These are phyloP conservation scores for Aeoliscus strigatus DNA, from an alignment of 2,797 vertebrate species.

Conservation along the genomic window DNA sequence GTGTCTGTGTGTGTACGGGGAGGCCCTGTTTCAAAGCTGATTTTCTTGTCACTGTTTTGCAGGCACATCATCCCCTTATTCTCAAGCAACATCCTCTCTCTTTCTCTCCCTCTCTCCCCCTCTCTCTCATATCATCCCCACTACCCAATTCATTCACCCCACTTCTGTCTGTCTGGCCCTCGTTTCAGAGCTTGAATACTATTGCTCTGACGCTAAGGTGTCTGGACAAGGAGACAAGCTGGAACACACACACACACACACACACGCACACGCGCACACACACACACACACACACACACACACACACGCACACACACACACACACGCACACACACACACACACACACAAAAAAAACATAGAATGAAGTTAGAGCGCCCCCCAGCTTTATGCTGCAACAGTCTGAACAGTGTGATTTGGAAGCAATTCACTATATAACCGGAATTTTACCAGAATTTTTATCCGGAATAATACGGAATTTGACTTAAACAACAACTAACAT, in stretches of 20 bases:
- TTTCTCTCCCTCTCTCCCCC: slow-evolving; percentile 8
- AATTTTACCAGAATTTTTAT: too few species aligned
- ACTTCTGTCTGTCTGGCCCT: slow-evolving; percentile 66
- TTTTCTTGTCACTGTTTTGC: slow-evolving; percentile 64
- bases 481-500: neutral
- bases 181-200: slow-evolving; percentile 67
- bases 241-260: slow-evolving; percentile 39
- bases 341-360: slow-evolving; percentile 18
- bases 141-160: slow-evolving; percentile 66
- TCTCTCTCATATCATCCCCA: slow-evolving; percentile 39
- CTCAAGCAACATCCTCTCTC: slow-evolving; percentile 32
- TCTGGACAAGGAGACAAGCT: slow-evolving; percentile 70
- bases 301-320: slow-evolving; percentile 40
- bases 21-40: slow-evolving; percentile 55
- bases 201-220: slow-evolving; percentile 67
- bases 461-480: too few species aligned
- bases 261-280: slow-evolving; percentile 12
- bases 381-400: slow-evolving; percentile 46
- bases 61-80: slow-evolving; percentile 61
- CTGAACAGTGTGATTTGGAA: slow-evolving; percentile 11
- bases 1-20: slow-evolving; percentile 40
- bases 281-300: too few species aligned
- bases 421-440: too few species aligned
- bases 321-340: slow-evolving; percentile 31
- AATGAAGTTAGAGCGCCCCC: slow-evolving; percentile 72